Conservation (phyloP, 2,113 vertebrate species). For the Pontoporia blainvillei region DNA sequence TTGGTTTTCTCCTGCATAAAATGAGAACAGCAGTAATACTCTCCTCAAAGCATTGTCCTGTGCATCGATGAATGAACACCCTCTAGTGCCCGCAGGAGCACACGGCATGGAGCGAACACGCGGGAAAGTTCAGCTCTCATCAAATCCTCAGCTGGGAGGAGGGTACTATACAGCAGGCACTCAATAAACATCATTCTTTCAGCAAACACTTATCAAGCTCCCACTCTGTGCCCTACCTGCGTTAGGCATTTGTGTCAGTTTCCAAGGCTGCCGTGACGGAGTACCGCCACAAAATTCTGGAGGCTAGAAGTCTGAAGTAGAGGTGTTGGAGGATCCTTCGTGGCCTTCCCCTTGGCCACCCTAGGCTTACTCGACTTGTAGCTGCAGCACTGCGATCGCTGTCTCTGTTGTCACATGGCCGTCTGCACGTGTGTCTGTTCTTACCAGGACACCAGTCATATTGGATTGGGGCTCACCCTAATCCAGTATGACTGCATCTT, state of each 20-base stretch:
- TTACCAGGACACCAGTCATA: neutral
- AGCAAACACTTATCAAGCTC: neutral
- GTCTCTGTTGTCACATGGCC: neutral
- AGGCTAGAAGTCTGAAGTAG: neutral
- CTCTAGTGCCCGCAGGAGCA: fast-evolving
- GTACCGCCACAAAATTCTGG: neutral
- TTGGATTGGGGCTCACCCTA: neutral
- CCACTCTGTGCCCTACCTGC: too few species aligned
- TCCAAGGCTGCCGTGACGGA: neutral
- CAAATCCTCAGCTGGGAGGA: neutral
- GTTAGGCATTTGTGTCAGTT: neutral
- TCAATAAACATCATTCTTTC: neutral
- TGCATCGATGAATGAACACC: too few species aligned
- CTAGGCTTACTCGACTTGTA: too few species aligned
- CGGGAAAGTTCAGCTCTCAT: fast-evolving
- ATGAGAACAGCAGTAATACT: too few species aligned
- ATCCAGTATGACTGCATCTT: neutral
- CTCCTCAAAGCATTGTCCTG: too few species aligned
- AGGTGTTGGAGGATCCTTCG: too few species aligned
- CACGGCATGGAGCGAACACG: fast-evolving
- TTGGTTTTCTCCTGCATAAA: neutral
- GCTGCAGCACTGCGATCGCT: neutral
- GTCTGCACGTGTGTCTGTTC: neutral
- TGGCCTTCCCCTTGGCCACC: neutral
- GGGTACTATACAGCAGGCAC: neutral